Evolutionary conservation across 1,140 invertebrate genomes (phyloP).

Genomic region (Elymnias hypermnestra): DNA sequence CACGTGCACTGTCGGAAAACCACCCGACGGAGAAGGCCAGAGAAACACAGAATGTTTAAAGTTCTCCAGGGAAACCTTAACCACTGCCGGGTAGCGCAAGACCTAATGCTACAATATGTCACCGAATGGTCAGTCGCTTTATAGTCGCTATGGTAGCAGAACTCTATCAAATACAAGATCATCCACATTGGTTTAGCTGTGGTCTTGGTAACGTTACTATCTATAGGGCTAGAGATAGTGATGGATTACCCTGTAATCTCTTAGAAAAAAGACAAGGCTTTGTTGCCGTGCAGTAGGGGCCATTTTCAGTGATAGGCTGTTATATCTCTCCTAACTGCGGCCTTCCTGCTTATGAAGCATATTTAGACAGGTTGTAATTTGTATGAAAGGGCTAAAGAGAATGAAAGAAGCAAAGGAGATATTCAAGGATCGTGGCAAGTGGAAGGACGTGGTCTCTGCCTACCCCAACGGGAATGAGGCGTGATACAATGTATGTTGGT

Average conservation of each 20-base stretch:
- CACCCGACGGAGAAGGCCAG: too few relatives aligned
- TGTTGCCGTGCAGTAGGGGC: conserved; percentile 11
- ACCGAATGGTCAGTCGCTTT: conserved; percentile 17
- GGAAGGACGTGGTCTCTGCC: too few relatives aligned
- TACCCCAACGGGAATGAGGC: too few relatives aligned
- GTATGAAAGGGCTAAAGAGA: too few relatives aligned
- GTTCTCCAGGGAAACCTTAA: conserved; percentile 22
- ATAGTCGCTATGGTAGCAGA: conserved; percentile 24
- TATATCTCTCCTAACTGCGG: conserved; percentile 14
- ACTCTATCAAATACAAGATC: conserved; percentile 15
- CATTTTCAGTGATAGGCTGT: conserved; percentile 10
- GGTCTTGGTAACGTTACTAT: conserved; percentile 9
- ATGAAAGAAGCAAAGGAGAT: too few relatives aligned
- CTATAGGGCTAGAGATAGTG: conserved; percentile 12
- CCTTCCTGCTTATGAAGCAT: background rate
- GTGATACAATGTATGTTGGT: too few relatives aligned
- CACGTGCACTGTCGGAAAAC: too few relatives aligned
- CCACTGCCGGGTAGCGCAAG: conserved; percentile 19
- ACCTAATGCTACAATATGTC: conserved; percentile 21
- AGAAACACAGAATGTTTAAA: background rate
- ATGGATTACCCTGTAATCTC: conserved; percentile 5
- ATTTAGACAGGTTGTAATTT: conserved; percentile 4
- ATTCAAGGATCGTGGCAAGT: too few relatives aligned
- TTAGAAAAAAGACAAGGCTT: conserved; percentile 5
- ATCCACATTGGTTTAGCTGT: conserved; percentile 22